These are phyloP conservation scores for Eulemur albifrons DNA, from an alignment of 2,797 vertebrate genomes.

Conservation along the genomic window DNA sequence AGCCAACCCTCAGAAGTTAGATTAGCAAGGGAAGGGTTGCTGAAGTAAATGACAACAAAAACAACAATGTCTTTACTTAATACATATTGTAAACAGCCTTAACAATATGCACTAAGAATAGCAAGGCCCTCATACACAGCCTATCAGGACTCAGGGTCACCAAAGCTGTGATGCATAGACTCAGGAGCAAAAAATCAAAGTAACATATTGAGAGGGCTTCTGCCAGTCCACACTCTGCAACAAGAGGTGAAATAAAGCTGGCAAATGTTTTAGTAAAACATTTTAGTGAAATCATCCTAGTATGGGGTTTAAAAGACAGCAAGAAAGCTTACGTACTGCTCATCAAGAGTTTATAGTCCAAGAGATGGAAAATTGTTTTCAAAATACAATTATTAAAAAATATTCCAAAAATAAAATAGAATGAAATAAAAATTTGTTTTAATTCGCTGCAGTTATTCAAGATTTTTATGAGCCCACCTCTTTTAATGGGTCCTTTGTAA, in stretches of 20 bases:
- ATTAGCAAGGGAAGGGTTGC: neutral
- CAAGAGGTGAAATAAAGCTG: neutral
- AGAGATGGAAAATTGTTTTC: neutral
- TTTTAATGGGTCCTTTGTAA: constrained; percentile 27
- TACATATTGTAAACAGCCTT: neutral
- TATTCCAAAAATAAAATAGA: neutral
- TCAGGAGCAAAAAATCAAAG: neutral
- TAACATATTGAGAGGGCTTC: neutral
- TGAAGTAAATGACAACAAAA: neutral
- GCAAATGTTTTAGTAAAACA: neutral
- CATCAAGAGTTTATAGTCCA: neutral
- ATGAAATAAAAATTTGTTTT: constrained; percentile 10
- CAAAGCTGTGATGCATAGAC: neutral
- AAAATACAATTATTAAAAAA: neutral
- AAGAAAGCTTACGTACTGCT: neutral
- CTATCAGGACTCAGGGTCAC: neutral
- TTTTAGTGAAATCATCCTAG: neutral
- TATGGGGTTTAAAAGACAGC: neutral
- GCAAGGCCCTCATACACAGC: neutral
- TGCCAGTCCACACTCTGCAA: neutral
- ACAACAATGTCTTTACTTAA: neutral
- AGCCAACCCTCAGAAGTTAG: neutral
- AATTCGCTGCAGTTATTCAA: neutral
- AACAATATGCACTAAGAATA: neutral
- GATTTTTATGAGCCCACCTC: constrained; percentile 45